phyloP scores from a whole-genome alignment of 2,113 vertebrate genomes.

The Ictidomys tridecemlineatus region DNA sequence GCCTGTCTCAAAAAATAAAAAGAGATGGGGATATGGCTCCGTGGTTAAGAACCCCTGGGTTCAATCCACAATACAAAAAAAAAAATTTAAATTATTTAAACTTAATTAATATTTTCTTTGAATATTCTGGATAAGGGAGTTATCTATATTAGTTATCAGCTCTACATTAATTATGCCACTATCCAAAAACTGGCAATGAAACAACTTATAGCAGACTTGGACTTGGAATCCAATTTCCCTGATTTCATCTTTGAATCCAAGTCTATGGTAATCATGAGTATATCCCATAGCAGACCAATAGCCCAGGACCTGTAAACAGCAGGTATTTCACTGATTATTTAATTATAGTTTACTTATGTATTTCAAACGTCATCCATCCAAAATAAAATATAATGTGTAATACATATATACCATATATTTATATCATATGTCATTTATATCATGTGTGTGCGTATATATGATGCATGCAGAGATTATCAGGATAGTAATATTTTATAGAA shows the following conservation, averaged over 20 bases:
- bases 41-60: too few species aligned
- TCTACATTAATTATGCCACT: background rate
- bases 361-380: background rate
- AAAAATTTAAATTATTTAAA: background rate
- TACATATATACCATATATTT: background rate
- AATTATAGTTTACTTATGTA: background rate
- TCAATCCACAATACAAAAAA: too few species aligned
- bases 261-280: background rate
- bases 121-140: background rate
- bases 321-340: background rate
- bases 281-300: background rate
- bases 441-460: background rate
- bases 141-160: background rate
- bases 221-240: background rate
- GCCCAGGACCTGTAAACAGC: background rate
- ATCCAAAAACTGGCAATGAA: slow-evolving; percentile 11
- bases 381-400: slow-evolving; percentile 41
- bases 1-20: too few species aligned
- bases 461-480: slow-evolving; percentile 1
- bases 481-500: background rate
- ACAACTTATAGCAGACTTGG: background rate
- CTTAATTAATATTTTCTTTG: background rate
- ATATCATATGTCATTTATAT: too few species aligned
- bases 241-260: background rate
- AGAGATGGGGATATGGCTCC: too few species aligned